Base-by-base conservation (phyloP, 1,140 invertebrate species). In the Leguminivora glycinivorella region DNA sequence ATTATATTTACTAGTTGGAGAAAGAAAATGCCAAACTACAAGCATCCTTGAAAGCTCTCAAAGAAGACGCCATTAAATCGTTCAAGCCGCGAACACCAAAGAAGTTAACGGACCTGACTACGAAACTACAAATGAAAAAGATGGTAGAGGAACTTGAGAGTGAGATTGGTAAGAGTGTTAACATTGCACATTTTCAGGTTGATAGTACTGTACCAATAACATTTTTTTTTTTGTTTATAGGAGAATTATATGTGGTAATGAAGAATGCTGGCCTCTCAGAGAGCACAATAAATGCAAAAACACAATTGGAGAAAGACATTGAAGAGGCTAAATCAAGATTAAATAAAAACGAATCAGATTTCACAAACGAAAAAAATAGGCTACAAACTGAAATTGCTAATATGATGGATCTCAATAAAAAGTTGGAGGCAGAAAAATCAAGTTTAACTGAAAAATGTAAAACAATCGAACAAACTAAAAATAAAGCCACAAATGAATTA, bases 101-200 rank as follows among this genome's bases (percentile, higher is more conserved):
- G 77, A 95, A 95, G 79, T 89, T 95, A 4, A 94, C 94, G 2
- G 95, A 96, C 73, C 83, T 94, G 67, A 94, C 94, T 63, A 94
- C 95, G 7, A 95, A 95, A 92, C 78, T 94, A 52, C 94, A 96
- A 89, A 84, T 97, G 69, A 95, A 95, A 76, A 95, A 94, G 77
- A 95, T 96, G 94, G 94, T 96, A 0, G 94, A 96, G 67, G 96
- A 96, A 56, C 92, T 96, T 75, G 96, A 96, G 86, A 95, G 93
- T 82, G 96, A 97, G 93, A 95, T 96, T 76, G 93, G 58, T 63
- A 7, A 24, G 95, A 95, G 43, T 69, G 24, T 56, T 66, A 25
- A 68, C 68, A 38, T 66, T 68, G 1, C 34, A 31, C 22, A 31
- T 25, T 29, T 4, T 67, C 14, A 2, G 26, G 19, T 25, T 25